Percentiles rank a stretch among this genome's conserved stretches.
These are phyloP conservation scores for Scaptomyza caliginosa DNA, from an alignment of 2,888 invertebrate genomes.

Conservation along the genomic window DNA sequence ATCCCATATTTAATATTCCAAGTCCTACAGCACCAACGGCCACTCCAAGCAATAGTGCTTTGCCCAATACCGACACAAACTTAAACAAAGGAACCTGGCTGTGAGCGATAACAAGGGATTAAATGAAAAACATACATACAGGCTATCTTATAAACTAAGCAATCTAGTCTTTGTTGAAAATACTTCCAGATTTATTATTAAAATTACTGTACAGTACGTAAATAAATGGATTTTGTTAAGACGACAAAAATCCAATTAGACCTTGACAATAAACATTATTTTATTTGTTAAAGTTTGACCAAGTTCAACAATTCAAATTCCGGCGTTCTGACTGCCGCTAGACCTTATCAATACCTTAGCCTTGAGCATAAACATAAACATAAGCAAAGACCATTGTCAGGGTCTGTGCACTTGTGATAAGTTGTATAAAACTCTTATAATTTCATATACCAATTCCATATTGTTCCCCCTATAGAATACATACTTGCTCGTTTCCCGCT, in stretches of 20 bases:
- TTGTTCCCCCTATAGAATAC: constrained; percentile 30
- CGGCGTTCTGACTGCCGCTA: not conserved
- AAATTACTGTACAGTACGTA: not conserved
- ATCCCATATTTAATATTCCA: constrained; percentile 78
- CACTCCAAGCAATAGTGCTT: constrained; percentile 12
- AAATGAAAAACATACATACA: not conserved
- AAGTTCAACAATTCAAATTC: not conserved
- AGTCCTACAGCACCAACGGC: constrained; percentile 50
- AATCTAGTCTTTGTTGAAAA: constrained; percentile 2
- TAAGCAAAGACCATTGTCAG: constrained; percentile 47
- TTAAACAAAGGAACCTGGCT: constrained; percentile 64
- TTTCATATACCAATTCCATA: constrained; percentile 51
- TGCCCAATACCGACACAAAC: constrained; percentile 32
- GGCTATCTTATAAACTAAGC: not conserved
- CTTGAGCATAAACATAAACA: constrained; percentile 20
- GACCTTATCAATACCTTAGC: constrained; percentile 23
- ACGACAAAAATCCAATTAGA: no score
- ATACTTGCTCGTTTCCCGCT: constrained; percentile 12
- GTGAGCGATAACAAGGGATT: constrained; percentile 10
- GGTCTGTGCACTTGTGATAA: constrained; percentile 46
- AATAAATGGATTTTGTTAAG: not conserved
- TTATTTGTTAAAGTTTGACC: not conserved
- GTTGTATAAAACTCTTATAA: constrained; percentile 44
- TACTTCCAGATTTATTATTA: no score
- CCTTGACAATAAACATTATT: not conserved